Base-by-base conservation (phyloP, 2,888 invertebrate genomes). In the Oligia strigilis region DNA sequence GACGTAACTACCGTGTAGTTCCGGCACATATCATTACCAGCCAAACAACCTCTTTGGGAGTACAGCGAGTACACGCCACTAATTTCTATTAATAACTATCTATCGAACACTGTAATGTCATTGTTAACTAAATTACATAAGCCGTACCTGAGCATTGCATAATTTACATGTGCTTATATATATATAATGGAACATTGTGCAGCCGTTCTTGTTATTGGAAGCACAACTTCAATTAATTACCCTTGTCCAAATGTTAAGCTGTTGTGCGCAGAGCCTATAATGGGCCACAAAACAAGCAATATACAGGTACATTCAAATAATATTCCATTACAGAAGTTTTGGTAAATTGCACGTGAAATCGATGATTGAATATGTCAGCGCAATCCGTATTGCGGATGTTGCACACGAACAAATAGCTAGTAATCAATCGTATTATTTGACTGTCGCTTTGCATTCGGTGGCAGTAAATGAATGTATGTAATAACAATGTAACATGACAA, bases 361-460 rank as follows among this genome's bases (percentile, higher is more conserved):
- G 92, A 91, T 94, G 93, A 94, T 94, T 94, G 92, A 93, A 93
- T 93, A 93, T 92, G 92, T 94, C 93, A 92, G 90, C 89, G 89
- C 89, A 92, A 90, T 88, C 90, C 90, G 91, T 92, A 91, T 82
- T 93, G 93, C 92, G 93, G 92, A 94, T 93, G 93, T 93, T 92
- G 88, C 90, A 85, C 81, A 81, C 90, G 92, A 93, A 94, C 93
- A 94, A 93, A 95, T 94, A 91, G 91, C 91, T 89, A 85, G 93
- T 93, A 93, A 94, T 95, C 93, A 94, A 94, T 94, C 91, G 92
- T 92, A 93, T 94, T 93, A 93, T 94, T 93, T 92, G 90, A 89
- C 89, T 92, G 92, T 89, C 89, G 89, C 83, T 83, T 86, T 86
- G 84, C 85, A 84, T 88, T 87, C 88, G 89, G 83, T 81, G 49